Evolutionary conservation across 1,140 invertebrate species (phyloP), one percentile per base, ranked within the genome.

Genomic region (Proctacanthus coquilletti): DNA sequence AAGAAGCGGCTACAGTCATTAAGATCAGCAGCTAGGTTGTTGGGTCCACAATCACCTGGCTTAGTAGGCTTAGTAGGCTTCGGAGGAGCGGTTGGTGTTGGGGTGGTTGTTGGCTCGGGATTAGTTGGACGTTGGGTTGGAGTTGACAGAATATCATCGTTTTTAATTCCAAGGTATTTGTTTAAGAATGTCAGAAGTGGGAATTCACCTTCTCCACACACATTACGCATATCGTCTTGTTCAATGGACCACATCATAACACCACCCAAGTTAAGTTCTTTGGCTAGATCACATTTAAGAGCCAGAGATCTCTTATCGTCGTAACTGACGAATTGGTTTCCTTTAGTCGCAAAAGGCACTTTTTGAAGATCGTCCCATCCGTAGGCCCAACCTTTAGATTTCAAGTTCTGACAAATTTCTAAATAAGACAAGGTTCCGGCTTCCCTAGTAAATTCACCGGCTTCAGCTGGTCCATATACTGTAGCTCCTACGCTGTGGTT

Each of bases 201-300:
- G n/a, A n/a, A n/a, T n/a, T n/a, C n/a, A n/a, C n/a, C n/a, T 53
- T 50, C 57, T 37, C 51, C 60, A 44, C 79, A 82, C 4, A 67
- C 61, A 0, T 78, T 80, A 5, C 57, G 63, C 53, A 84, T 84
- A 51, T 83, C 78, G 38, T 83, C 78, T 0, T 74, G 80, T 48
- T 83, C 79, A 27, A 81, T 73, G 29, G 80, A 78, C 82, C 82
- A 86, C 8, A 83, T 70, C 80, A 85, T 83, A 1, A 78, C 66
- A 4, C 83, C 83, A 1, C 71, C 77, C 5, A 86, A 48, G 5
- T 70, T 68, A 38, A 75, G 39, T 1, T 52, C 47, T 15, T 51
- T 44, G 3, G 60, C 50, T 19, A 49, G 38, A 15, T 57, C 37
- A 45, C 50, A 50, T 42, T 61, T 61, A 10, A 46, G 19, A 20